Base-by-base conservation (phyloP, 2,797 vertebrate genomes). In the Anniella stebbinsi region DNA sequence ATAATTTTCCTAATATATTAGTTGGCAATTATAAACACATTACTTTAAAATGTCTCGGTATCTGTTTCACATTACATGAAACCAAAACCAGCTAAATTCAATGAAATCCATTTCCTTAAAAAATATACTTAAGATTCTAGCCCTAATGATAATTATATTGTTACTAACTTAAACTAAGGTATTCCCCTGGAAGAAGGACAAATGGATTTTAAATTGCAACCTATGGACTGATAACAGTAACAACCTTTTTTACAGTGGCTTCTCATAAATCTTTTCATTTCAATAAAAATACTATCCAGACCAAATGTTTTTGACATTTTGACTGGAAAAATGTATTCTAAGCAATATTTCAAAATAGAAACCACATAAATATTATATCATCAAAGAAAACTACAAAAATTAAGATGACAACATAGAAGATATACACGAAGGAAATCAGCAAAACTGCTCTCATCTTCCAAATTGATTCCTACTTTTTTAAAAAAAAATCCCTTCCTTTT, bases 291-390 rank as follows among this genome's bases (percentile, higher is more conserved):
- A 33, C 76, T 0, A 5, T 25, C 78, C 2, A 92, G 88, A 87
- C 84, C 9, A 87, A 89, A 93, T 81, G 15, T 88, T 88, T n/a
- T 45, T 57, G 2, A 87, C 18, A 78, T 87, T 89, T 86, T 84
- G 48, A 81, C 13, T 83, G 51, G 0, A 77, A 36, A 8, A 77
- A 0, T 72, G 63, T 75, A 93, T 94, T 90, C 12, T 36, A 30
- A 89, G 70, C 18, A 88, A 1, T 38, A 70, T 69, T 87, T 51
- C 63, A 80, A 48, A 67, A 80, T 33, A 57, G 15, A 33, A 87
- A 51, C 9, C 6, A 51, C 51, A 78, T 78, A 67, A n/a, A 87
- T 17, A 36, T 21, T n/a, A 48, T 18, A 33, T 51, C 28, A 30
- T 28, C 9, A 15, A 13, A 51, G 13, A 51, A 66, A 66, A 78